Percentiles rank a stretch among this genome's conserved stretches.
phyloP scores from a whole-genome alignment of 2,888 invertebrate species.

The Argyresthia goedartella region DNA sequence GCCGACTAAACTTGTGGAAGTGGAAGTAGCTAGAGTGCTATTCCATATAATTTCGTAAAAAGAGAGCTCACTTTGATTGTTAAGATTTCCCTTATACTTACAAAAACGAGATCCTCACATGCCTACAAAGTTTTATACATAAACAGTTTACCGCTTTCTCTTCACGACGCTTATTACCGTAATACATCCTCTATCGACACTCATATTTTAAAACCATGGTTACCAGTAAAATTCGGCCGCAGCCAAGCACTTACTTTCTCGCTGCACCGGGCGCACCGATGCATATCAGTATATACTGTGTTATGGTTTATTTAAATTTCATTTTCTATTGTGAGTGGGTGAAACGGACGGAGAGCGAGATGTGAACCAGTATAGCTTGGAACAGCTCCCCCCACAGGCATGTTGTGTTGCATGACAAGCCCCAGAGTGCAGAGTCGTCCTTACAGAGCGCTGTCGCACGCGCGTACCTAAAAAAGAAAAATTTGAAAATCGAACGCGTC shows the following conservation, averaged over 20 bases:
- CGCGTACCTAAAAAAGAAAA: conserved; percentile 24
- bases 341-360: conserved; percentile 54
- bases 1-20: too few relatives aligned
- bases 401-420: conserved; percentile 11
- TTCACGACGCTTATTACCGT: too few relatives aligned
- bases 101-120: too few relatives aligned
- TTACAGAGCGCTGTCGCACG: conserved; percentile 2
- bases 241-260: conserved; percentile 37
- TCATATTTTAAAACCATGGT: not conserved
- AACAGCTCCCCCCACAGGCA: not conserved
- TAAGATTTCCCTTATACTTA: too few relatives aligned
- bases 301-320: conserved; percentile 69
- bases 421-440: conserved; percentile 2
- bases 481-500: conserved; percentile 22
- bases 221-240: too few relatives aligned
- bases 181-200: too few relatives aligned
- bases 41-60: too few relatives aligned
- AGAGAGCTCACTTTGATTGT: too few relatives aligned
- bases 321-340: conserved; percentile 67
- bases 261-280: conserved; percentile 41
- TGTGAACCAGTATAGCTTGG: conserved; percentile 43
- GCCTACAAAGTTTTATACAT: too few relatives aligned
- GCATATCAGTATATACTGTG: conserved; percentile 32
- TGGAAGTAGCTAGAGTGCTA: too few relatives aligned
- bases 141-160: too few relatives aligned